Base-by-base conservation (phyloP, 37 sponge, comb jelly and placozoan species). In the Geodia barretti region DNA sequence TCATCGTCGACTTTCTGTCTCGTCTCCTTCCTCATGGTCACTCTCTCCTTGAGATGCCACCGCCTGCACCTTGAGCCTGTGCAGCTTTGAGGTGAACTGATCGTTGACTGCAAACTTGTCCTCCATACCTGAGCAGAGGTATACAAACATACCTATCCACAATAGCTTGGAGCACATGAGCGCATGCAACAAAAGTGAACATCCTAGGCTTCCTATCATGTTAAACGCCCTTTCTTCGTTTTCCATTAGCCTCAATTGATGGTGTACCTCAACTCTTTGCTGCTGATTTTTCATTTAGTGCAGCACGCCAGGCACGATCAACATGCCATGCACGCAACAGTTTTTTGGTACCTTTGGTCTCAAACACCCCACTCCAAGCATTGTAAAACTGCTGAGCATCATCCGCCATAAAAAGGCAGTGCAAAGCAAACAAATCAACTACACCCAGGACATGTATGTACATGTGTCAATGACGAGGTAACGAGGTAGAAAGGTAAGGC, bases 1-100 rank as follows among this genome's bases (percentile, higher is more conserved):
- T 98, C 99, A 86, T 98, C 99, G 47, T 98, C 99, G 21, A 98
- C 95, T 83, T 96, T 94, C 77, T 98, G 99, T 77, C 87, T 87
- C 4, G 99, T 98, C 65, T 94, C 97, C 74, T 96, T 96, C 31
- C 99, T 83, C 64, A 96, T 97, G 92, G 38, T 98, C 99, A 41
- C 88, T 83, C 67, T 98, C 99, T 20, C 97, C 95, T 77, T 82
- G 91, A 0, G 93, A 86, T 21, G 93, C 79, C 61, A 98, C 93
- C 5, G 94, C 96, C 64, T 98, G 99, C 20, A 98, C 87, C 77
- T 98, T 98, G 14, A 98, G 97, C 58, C 95, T 39, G 38, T 88
- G 81, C 24, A 98, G 77, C 85, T 98, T 98, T 7, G 97, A 96
- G 17, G 94, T 89, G 72, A 98, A 98, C 68, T 93, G 88, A 64